phyloP scores from a whole-genome alignment of 2,888 invertebrate species.

The Cheilosia vulpina region DNA sequence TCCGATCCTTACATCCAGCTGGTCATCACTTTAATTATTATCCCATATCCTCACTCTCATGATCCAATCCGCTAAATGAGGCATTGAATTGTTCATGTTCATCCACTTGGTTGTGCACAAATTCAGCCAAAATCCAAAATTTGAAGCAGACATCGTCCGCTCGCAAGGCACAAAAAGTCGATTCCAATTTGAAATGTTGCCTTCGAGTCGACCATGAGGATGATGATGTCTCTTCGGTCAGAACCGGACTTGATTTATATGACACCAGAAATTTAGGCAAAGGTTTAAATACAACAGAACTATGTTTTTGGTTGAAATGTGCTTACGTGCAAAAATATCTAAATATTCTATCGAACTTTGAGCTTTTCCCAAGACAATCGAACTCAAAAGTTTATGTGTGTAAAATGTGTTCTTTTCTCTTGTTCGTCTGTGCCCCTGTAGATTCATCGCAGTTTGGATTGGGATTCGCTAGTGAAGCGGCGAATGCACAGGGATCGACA shows the following conservation, averaged over 20 bases:
- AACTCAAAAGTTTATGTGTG: conserved; percentile 19
- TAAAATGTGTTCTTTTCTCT: conserved; percentile 18
- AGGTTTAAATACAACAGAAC: conserved; percentile 11
- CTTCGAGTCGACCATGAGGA: neutral
- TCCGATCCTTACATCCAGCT: conserved; percentile 30
- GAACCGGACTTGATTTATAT: neutral
- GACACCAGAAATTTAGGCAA: conserved; percentile 11
- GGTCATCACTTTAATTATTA: neutral
- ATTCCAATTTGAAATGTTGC: conserved; percentile 31
- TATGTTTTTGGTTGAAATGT: conserved; percentile 71
- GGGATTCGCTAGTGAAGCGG: conserved; percentile 79
- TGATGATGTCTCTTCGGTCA: neutral
- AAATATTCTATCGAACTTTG: conserved; percentile 66
- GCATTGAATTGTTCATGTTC: conserved; percentile 39
- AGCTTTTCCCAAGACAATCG: conserved; percentile 64
- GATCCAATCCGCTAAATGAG: conserved; percentile 40
- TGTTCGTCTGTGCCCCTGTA: conserved; percentile 47
- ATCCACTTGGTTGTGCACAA: conserved; percentile 64
- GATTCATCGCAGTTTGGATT: conserved; percentile 79
- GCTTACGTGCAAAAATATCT: conserved; percentile 64
- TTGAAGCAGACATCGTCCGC: conserved; percentile 13
- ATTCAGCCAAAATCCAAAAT: conserved; percentile 64
- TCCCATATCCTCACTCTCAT: conserved; percentile 42
- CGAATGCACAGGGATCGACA: conserved; percentile 79
- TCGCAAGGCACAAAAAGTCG: conserved; percentile 4